Evolutionary conservation across 2,888 invertebrate genomes (phyloP).

Genomic region (Chrysodeixis includens): DNA sequence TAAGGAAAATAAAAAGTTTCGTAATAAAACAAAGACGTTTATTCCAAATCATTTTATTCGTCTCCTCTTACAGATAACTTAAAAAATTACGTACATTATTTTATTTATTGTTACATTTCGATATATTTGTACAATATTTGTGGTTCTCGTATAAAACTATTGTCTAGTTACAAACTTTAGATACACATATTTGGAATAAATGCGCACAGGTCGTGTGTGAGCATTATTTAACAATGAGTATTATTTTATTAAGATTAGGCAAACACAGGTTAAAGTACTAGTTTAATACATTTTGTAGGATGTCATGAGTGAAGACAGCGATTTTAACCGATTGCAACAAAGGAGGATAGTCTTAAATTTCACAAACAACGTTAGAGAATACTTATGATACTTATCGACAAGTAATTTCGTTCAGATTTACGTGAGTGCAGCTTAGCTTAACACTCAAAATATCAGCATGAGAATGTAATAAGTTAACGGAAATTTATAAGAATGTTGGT

Average conservation of each 20-base stretch:
- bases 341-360: background rate
- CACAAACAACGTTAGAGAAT: background rate
- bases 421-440: background rate
- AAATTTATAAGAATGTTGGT: background rate
- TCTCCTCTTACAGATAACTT: constrained; percentile 82
- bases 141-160: constrained; percentile 54
- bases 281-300: background rate
- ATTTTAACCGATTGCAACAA: background rate
- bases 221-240: constrained; percentile 51
- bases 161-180: constrained; percentile 27
- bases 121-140: constrained; percentile 60
- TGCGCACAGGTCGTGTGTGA: constrained; percentile 26
- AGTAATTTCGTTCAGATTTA: background rate
- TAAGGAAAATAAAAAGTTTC: background rate
- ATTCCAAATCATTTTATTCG: constrained; percentile 82
- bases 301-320: background rate
- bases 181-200: constrained; percentile 53
- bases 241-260: constrained; percentile 26
- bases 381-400: background rate
- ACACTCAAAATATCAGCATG: background rate
- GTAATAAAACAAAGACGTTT: constrained; percentile 36
- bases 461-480: background rate
- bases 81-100: constrained; percentile 73
- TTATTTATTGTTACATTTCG: constrained; percentile 63
- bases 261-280: constrained; percentile 18